Conservation (phyloP, 37 sponge, comb jelly and placozoan species). For the Diacarnus erythraeanus region DNA sequence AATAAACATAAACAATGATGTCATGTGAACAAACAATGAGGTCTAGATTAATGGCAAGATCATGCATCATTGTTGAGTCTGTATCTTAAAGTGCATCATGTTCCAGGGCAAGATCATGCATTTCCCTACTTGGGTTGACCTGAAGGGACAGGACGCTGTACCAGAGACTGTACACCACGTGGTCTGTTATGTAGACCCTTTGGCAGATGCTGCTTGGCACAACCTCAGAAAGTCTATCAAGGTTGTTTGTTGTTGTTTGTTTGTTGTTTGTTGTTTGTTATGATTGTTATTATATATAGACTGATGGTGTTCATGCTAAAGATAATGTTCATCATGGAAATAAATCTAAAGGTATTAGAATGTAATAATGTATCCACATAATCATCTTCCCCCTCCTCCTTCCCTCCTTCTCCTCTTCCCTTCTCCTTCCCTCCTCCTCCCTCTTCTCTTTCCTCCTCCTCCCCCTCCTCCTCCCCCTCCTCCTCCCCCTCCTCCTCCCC, state of each 20-base stretch:
- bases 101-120: conserved; percentile 87
- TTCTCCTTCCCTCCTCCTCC: conserved; percentile 35
- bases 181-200: conserved; percentile 85
- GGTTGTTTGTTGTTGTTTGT: too few relatives aligned
- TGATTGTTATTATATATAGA: too few relatives aligned
- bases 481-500: neutral
- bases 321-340: conserved; percentile 48
- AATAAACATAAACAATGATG: conserved; percentile 5
- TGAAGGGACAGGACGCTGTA: conserved; percentile 94
- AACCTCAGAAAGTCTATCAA: conserved; percentile 24
- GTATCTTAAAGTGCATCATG: too few relatives aligned
- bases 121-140: conserved; percentile 96
- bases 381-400: conserved; percentile 17
- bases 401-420: conserved; percentile 27
- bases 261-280: too few relatives aligned
- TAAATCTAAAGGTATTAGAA: conserved; percentile 14
- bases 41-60: too few relatives aligned
- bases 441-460: conserved; percentile 42
- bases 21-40: too few relatives aligned
- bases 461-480: conserved; percentile 40
- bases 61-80: too few relatives aligned
- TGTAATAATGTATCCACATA: neutral
- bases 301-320: conserved; percentile 83
- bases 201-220: conserved; percentile 82
- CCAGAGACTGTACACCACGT: conserved; percentile 96